Conservation (phyloP, 1,140 invertebrate genomes). For the Aphis gossypii region DNA sequence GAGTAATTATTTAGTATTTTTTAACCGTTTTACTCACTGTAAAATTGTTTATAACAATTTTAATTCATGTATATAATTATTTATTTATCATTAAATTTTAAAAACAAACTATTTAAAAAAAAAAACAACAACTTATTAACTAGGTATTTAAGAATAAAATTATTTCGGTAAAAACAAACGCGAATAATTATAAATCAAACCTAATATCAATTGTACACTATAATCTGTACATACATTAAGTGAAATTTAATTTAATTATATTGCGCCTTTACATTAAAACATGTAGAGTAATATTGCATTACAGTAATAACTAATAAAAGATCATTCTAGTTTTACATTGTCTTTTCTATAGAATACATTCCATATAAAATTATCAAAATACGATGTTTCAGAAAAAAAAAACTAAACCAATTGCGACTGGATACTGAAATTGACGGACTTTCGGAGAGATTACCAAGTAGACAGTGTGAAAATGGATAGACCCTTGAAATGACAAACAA, state of each 20-base stretch:
- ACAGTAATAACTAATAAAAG: not conserved
- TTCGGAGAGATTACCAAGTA: not conserved
- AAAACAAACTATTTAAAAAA: not conserved
- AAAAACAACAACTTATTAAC: not conserved
- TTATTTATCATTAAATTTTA: not conserved
- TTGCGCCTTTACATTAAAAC: not conserved
- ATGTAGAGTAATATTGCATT: not conserved
- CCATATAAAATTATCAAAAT: not conserved
- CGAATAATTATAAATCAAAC: not conserved
- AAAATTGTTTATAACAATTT: not conserved
- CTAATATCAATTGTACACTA: not conserved
- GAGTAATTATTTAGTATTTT: not conserved
- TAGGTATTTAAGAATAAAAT: not conserved
- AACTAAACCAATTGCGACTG: not conserved
- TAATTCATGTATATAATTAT: not conserved
- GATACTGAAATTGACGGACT: not conserved
- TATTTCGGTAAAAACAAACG: not conserved
- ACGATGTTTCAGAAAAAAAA: not conserved
- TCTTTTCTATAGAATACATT: no score
- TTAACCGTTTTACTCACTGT: not conserved
- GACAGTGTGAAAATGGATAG: slow-evolving; percentile 9
- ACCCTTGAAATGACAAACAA: slow-evolving; percentile 36
- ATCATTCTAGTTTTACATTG: not conserved
- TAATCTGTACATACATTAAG: not conserved
- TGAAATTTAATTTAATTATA: not conserved